Conservation (phyloP, 2,888 invertebrate genomes). For the Deilephila elpenor region DNA sequence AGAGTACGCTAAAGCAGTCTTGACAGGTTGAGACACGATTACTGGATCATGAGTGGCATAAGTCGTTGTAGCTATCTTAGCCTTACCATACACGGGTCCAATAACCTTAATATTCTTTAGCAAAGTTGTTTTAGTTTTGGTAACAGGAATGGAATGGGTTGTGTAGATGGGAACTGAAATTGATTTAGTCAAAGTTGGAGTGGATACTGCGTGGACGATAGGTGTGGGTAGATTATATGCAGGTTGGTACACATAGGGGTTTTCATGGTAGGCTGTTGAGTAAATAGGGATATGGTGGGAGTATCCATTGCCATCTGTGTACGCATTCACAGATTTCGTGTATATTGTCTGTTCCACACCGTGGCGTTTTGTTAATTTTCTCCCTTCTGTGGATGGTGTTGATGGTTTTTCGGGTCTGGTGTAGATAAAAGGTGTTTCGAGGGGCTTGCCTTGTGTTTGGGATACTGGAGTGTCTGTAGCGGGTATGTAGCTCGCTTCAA, state of each 20-base stretch:
- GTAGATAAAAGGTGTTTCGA: constrained; percentile 30
- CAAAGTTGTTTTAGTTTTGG: constrained; percentile 41
- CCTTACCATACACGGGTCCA: constrained; percentile 37
- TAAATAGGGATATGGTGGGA: constrained; percentile 42
- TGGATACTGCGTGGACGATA: constrained; percentile 36
- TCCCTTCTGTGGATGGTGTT: constrained; percentile 45
- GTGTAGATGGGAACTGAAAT: constrained; percentile 40
- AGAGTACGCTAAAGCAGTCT: constrained; percentile 50
- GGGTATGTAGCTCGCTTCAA: constrained; percentile 45
- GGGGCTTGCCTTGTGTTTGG: constrained; percentile 35
- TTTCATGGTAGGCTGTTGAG: constrained; percentile 37
- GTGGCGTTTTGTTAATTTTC: constrained; percentile 41
- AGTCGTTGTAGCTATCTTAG: constrained; percentile 42
- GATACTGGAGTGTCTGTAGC: constrained; percentile 44
- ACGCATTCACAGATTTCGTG: constrained; percentile 43
- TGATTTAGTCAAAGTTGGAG: constrained; percentile 40
- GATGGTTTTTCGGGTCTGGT: constrained; percentile 39
- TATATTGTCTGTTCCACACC: constrained; percentile 42
- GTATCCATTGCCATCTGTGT: constrained; percentile 39
- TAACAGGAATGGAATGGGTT: constrained; percentile 37
- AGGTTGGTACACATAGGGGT: constrained; percentile 40
- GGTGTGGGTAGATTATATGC: constrained; percentile 42
- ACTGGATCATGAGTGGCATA: constrained; percentile 43
- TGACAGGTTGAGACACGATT: constrained; percentile 42
- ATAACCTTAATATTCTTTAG: constrained; percentile 27